Evolutionary conservation across 2,113 vertebrate species (phyloP), one percentile per base, ranked within the genome.

Genomic region (Pseudonaja textilis): DNA sequence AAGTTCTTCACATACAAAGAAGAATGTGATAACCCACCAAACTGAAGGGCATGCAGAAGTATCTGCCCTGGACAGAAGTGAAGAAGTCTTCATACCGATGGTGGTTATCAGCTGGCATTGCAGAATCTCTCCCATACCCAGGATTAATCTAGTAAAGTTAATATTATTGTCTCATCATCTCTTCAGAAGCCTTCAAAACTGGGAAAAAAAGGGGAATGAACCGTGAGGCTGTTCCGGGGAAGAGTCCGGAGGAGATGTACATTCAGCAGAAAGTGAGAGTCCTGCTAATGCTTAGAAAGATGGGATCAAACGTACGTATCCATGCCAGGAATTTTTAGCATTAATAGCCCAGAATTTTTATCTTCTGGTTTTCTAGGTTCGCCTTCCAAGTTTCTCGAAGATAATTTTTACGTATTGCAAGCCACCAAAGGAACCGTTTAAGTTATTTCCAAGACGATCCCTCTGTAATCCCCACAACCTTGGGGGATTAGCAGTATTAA

Each of bases 161-260:
- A 34, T 25, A 0, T 9, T 1, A 23, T 55, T 3, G 29, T 0
- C 64, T 90, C 87, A 0, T 16, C 34, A n/a, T 3, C 0, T 64
- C 47, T 90, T 54, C 96, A 98, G 98, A 98, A 95, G 97, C 97
- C 96, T 97, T 97, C 96, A 98, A 98, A 98, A 98, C 98, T 98
- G 99, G 98, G 98, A 97, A 96, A 98, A 97, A 96, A 98, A 98
- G 97, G 98, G 99, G 98, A 97, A 99, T 99, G 99, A 99, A 99
- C 98, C 99, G 99, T 94, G 99, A 99, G 98, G 99, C 99, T 55
- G 98, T 98, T 97, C 98, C 99, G 97, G 99, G 98, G 96, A 99
- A 99, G 98, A 99, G 98, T 98, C 98, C 99, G 98, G 99, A 99
- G 98, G 99, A 99, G 98, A 98, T 99, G 98, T 99, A 99, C 95